Base-by-base conservation (phyloP, 2,797 vertebrate genomes). In the Furcifer pardalis region DNA sequence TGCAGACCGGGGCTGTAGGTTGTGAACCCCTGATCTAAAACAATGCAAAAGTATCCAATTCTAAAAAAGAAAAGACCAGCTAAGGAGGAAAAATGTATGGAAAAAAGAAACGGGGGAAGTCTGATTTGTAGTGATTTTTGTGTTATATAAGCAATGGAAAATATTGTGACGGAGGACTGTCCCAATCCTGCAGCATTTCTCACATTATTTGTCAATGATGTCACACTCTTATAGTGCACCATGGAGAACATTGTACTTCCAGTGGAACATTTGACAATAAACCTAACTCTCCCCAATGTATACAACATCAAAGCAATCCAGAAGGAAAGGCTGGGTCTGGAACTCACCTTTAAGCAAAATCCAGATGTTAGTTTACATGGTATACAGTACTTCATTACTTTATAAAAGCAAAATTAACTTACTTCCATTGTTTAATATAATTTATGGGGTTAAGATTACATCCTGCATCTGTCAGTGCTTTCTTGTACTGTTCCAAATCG, bases 381-480 rank as follows among this genome's bases (percentile, higher is more conserved):
- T 32, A 84, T 0, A 0, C 0, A n/a, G n/a, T 37, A 8, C 40
- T 76, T 60, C 15, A 27, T 40, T 62, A 44, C 37, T 62, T 49
- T 32, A 83, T 52, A 52, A 79, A 46, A 89, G 72, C 75, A 89
- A 40, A 92, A 88, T 73, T 66, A 84, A 95, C 98, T 98, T 94
- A 99, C 98, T 99, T 99, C 98, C 98, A 99, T 81, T 99, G 98
- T 90, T 98, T 99, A 94, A 99, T 97, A 95, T 99, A 99, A 93
- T 95, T 98, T 90, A 99, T 96, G 84, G 98, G 97, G 91, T 97
- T 96, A 73, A 99, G 97, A 94, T 97, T 98, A 90, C 98, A 99
- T 88, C 97, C 96, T 46, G 97, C 97, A 74, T 98, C 97, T 90
- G 81, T 91, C 94, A 99, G 91, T 1, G 97, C 98, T 91, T 97